Conservation (phyloP, 64 coral and sea anemone genomes). For the Anthopleura sola region DNA sequence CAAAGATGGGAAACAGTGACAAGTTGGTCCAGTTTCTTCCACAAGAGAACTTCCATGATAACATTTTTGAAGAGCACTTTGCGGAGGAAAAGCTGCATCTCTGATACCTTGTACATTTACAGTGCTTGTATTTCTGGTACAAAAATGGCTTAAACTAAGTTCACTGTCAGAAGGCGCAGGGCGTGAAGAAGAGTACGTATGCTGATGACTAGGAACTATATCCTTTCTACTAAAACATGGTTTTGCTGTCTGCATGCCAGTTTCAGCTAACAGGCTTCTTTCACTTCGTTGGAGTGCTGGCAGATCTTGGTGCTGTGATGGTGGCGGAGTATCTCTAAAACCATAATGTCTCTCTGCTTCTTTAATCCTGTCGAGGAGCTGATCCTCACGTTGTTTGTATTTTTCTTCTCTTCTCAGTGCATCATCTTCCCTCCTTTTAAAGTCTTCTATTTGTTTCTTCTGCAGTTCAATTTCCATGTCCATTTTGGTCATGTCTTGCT, state of each 20-base stretch:
- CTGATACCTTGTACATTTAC: not conserved
- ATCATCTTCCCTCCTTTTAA: constrained; percentile 4
- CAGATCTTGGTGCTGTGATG: not conserved
- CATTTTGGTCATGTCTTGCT: constrained; percentile 32
- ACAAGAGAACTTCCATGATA: not conserved
- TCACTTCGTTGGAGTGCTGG: not conserved
- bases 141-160: not conserved
- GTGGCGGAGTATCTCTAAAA: constrained; percentile 10
- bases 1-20: not conserved
- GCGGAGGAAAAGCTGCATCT: not conserved
- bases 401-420: constrained; percentile 29
- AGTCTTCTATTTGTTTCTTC: constrained; percentile 29
- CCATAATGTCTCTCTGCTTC: not conserved
- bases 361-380: constrained; percentile 22
- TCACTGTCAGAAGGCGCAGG: not conserved
- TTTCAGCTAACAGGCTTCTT: not conserved
- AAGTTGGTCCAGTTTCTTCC: not conserved
- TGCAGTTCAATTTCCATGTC: constrained; percentile 5
- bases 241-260: not conserved
- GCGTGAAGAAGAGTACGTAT: not conserved
- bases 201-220: not conserved
- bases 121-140: not conserved
- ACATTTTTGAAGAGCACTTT: not conserved
- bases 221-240: not conserved
- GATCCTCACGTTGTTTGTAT: constrained; percentile 27